Evolutionary conservation across 2,797 vertebrate genomes (phyloP).

Genomic region (Acanthiza pusilla): DNA sequence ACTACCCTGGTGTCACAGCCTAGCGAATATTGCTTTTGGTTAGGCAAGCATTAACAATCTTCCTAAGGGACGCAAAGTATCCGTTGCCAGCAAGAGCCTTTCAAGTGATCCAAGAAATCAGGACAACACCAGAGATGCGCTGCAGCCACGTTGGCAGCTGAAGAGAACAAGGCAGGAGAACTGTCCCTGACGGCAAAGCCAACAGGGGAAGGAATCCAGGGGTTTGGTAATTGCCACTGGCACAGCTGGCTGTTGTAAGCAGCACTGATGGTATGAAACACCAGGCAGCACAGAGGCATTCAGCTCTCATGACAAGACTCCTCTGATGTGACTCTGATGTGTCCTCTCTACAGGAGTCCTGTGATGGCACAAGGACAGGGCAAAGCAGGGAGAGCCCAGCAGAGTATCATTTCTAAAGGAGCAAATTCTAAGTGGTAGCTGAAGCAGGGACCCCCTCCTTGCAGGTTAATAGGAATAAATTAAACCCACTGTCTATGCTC

Average conservation of each 20-base stretch:
- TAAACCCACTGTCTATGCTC: not conserved
- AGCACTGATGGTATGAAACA: not conserved
- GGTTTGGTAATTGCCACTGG: not conserved
- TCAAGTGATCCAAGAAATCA: not conserved
- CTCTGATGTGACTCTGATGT: not conserved
- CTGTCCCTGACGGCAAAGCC: not conserved
- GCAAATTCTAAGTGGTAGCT: fast-evolving
- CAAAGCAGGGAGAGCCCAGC: not conserved
- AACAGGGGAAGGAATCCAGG: fast-evolving
- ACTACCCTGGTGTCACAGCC: not conserved
- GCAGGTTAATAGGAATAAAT: not conserved
- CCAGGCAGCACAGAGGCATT: not conserved
- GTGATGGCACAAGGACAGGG: not conserved
- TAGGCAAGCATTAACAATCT: not conserved
- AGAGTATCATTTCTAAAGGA: not conserved
- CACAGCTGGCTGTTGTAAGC: not conserved
- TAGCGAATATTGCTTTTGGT: not conserved
- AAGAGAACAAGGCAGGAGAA: not conserved
- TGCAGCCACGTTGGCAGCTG: fast-evolving
- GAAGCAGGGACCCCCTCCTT: not conserved
- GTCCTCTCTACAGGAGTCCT: not conserved
- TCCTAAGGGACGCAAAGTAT: not conserved
- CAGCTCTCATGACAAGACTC: not conserved
- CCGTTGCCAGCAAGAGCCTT: not conserved
- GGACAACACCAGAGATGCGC: not conserved